phyloP scores from a whole-genome alignment of 2,888 invertebrate species.

The Ornithoptera priamus region DNA sequence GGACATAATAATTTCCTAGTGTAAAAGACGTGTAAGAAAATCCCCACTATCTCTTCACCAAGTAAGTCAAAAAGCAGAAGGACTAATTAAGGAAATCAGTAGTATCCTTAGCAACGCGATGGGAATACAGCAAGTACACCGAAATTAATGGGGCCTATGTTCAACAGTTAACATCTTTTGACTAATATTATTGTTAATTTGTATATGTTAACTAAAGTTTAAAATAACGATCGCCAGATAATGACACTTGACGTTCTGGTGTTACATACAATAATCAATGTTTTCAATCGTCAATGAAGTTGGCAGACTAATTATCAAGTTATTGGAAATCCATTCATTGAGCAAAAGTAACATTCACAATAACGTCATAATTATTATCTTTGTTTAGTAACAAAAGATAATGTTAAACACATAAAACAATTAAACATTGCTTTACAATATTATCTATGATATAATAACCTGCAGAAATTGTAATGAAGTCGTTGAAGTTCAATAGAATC shows the following conservation, averaged over 20 bases:
- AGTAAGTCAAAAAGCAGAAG: no score
- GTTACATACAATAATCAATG: neutral
- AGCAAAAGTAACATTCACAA: slow-evolving; percentile 4
- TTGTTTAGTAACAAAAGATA: neutral
- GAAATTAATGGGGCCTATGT: neutral
- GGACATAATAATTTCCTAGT: no score
- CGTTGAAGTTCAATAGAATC: neutral
- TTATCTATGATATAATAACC: neutral
- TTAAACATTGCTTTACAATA: neutral
- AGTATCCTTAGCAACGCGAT: no score
- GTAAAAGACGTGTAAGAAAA: no score
- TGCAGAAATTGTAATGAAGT: neutral
- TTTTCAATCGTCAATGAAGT: neutral
- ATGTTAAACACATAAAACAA: neutral
- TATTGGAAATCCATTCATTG: slow-evolving; percentile 10
- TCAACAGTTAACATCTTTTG: neutral
- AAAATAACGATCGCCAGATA: neutral
- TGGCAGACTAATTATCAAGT: slow-evolving; percentile 4
- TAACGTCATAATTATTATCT: neutral
- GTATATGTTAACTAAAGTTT: neutral
- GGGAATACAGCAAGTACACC: no score
- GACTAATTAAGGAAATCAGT: no score
- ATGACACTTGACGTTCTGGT: no score
- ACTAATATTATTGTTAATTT: neutral
- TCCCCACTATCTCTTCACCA: no score